phyloP scores from a whole-genome alignment of 2,888 invertebrate genomes.

The Caradrina kadenii region DNA sequence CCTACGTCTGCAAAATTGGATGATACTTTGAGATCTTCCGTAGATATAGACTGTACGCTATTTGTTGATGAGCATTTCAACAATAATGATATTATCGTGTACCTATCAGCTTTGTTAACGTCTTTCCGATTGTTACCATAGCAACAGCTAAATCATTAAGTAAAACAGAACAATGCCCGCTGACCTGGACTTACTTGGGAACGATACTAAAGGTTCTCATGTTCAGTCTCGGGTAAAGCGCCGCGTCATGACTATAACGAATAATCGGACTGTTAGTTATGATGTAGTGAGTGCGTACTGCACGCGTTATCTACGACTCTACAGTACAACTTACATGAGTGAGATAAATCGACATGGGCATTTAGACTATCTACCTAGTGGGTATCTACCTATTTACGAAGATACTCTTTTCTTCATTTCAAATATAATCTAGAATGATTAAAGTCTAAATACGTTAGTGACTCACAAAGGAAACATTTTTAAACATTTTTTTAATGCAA shows the following conservation, averaged over 20 bases:
- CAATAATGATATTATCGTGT: no score
- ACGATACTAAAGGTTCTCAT: slow-evolving; percentile 2
- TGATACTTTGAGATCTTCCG: background rate
- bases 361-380: no score
- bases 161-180: slow-evolving; percentile 16
- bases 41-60: background rate
- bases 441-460: no score
- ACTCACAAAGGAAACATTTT: background rate
- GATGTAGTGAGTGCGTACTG: background rate
- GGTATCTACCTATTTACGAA: no score
- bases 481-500: no score
- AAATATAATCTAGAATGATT: no score
- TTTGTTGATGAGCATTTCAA: no score
- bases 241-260: slow-evolving; percentile 38
- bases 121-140: no score
- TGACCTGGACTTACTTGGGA: slow-evolving; percentile 35
- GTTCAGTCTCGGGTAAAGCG: slow-evolving; percentile 16
- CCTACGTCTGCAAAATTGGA: background rate
- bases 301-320: slow-evolving; percentile 1
- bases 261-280: slow-evolving; percentile 22
- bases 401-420: no score
- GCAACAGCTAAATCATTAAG: background rate
- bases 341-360: background rate
- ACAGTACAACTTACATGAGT: background rate
- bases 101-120: no score